phyloP scores from a whole-genome alignment of 2,113 vertebrate species.

The Tragelaphus strepsiceros region DNA sequence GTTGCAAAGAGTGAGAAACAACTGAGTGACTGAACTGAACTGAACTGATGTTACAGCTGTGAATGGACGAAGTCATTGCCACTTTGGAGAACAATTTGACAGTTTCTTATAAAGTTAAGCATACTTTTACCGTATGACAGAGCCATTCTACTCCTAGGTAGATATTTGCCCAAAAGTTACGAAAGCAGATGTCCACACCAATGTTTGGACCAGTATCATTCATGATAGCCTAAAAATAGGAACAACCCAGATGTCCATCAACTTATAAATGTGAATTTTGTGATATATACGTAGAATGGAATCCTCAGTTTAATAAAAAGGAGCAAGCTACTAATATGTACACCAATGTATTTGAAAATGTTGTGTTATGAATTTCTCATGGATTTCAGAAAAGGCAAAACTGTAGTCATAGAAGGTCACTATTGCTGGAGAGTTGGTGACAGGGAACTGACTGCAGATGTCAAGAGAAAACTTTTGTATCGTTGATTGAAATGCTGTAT shows the following conservation, averaged over 20 bases:
- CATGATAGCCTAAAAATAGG: neutral
- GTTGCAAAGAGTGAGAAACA: no score
- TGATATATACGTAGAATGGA: neutral
- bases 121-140: neutral
- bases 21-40: no score
- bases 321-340: neutral
- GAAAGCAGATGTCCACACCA: neutral
- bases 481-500: neutral
- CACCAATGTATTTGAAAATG: neutral
- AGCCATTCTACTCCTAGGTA: neutral
- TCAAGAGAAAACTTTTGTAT: neutral
- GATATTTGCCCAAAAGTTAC: neutral
- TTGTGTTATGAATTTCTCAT: neutral
- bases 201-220: neutral
- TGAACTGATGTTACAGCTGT: neutral
- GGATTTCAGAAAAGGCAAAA: neutral
- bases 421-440: neutral
- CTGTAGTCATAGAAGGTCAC: neutral
- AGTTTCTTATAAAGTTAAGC: neutral
- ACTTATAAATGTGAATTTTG: neutral
- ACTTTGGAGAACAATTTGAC: neutral
- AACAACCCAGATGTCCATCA: neutral
- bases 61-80: neutral
- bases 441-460: neutral
- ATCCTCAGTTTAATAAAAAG: neutral